Evolutionary conservation across 2,888 invertebrate genomes (phyloP), one percentile per base, ranked within the genome.

Genomic region (Luffia ferchaultella): DNA sequence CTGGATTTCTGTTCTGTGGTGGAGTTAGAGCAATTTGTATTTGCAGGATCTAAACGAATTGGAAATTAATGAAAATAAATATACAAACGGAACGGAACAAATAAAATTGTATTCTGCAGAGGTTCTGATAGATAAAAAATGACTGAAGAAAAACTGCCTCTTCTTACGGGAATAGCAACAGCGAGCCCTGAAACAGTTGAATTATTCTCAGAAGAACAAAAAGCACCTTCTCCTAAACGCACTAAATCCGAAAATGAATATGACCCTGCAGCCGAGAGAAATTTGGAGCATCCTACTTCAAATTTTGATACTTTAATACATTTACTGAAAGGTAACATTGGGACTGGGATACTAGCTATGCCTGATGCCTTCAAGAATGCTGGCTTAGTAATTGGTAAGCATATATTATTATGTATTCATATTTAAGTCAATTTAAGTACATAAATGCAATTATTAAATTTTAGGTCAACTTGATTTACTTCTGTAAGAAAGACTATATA

Each of bases 331-430:
- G 91, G 90, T 19, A 91, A 90, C 61, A 87, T 89, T 56, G 97
- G 97, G 5, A 97, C 98, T 0, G 98, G 98, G 2, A 96, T 98
- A 59, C 82, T 98, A 58, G 98, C 98, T 5, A 95, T 99, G 93
- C 98, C 98, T 2, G 91, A 95, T 76, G 97, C 96, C 16, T 93
- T 97, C 67, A 90, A 92, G 70, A 93, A 97, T 80, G 91, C 96
- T 51, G 97, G 97, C 12, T 85, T 97, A 52, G 87, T 91, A 64
- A 88, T 96, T 54, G 96, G 97, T 66, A 65, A 63, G 77, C 67
- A 52, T 45, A 40, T 49, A 44, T 45, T 47, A 45, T 45, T 17
- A 50, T n/a, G 1, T 16, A 40, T 47, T 16, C 15, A 19, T 46
- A n/a, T 2, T 47, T 30, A 1, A 30, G 18, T 46, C 19, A 46